Evolutionary conservation across 2,113 vertebrate genomes (phyloP).

Genomic region (Euleptes europaea): DNA sequence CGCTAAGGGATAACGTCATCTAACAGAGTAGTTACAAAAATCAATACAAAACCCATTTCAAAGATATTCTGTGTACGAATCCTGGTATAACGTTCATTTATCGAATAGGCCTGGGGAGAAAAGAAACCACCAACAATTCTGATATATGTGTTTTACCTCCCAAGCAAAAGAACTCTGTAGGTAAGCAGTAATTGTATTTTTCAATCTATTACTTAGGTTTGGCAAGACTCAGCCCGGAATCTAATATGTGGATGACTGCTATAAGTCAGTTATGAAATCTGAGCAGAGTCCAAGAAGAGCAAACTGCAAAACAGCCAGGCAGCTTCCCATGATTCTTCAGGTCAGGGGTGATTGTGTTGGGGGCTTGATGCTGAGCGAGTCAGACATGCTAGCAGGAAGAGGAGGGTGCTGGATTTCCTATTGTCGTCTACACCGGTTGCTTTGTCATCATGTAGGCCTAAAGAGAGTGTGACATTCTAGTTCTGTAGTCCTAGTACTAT

Average conservation of each 20-base stretch:
- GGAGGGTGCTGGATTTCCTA: not conserved
- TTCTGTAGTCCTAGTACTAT: not conserved
- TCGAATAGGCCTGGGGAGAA: constrained; percentile 95
- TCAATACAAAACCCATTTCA: constrained; percentile 99
- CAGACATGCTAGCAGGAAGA: not conserved
- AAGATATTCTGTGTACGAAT: constrained; percentile 92
- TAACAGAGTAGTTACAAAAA: constrained; percentile 99
- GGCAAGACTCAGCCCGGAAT: constrained; percentile 78
- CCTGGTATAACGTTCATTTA: constrained; percentile 97
- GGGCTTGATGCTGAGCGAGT: not conserved
- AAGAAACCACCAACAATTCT: constrained; percentile 89
- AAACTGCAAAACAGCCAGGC: not conserved
- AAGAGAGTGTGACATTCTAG: not conserved
- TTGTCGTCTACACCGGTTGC: not conserved
- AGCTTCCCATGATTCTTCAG: not conserved
- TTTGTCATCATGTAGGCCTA: not conserved
- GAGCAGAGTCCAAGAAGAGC: not conserved
- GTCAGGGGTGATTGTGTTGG: not conserved
- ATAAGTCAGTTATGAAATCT: constrained; percentile 76
- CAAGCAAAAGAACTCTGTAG: constrained; percentile 89
- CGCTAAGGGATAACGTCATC: constrained; percentile 99
- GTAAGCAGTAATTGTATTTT: constrained; percentile 93
- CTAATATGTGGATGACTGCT: constrained; percentile 83
- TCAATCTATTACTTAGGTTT: constrained; percentile 90
- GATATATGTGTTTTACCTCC: constrained; percentile 90